A percentile compares a stretch with the other conserved stretches of the same genome.
These are phyloP conservation scores for Eristalis intricaria DNA, from an alignment of 2,888 invertebrate species.

Conservation along the genomic window DNA sequence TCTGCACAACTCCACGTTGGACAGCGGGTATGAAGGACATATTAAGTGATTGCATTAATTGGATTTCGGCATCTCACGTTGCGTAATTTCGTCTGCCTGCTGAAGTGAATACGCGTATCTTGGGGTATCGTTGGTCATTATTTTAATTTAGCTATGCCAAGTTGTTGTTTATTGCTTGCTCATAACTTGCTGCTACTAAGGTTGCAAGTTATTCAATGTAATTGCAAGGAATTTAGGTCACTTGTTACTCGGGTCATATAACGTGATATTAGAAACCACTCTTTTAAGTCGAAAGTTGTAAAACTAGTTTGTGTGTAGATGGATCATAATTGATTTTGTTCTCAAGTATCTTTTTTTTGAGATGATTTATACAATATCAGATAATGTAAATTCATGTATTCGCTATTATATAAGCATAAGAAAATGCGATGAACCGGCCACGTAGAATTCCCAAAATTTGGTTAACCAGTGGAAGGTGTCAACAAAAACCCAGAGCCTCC, in stretches of 20 bases:
- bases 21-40: conserved; percentile 53
- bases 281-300: conserved; percentile 38
- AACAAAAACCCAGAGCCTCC: conserved; percentile 41
- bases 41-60: conserved; percentile 71
- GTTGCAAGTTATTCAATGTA: conserved; percentile 48
- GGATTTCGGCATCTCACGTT: conserved; percentile 69
- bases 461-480: conserved; percentile 43
- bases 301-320: conserved; percentile 57
- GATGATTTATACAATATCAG: conserved; percentile 59
- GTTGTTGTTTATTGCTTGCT: conserved; percentile 36
- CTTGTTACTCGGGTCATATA: conserved; percentile 63
- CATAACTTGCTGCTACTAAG: conserved; percentile 31
- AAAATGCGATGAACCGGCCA: conserved; percentile 38
- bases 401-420: conserved; percentile 58
- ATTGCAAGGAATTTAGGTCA: conserved; percentile 67
- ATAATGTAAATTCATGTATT: conserved; percentile 58
- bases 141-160: conserved; percentile 53
- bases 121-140: conserved; percentile 50
- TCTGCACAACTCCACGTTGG: conserved; percentile 38
- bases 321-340: conserved; percentile 62
- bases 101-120: conserved; percentile 37
- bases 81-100: conserved; percentile 64
- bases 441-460: conserved; percentile 17
- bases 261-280: conserved; percentile 60
- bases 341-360: conserved; percentile 45